Evolutionary conservation across 2,113 vertebrate genomes (phyloP), one percentile per base, ranked within the genome.

Genomic region (Silurus meridionalis): DNA sequence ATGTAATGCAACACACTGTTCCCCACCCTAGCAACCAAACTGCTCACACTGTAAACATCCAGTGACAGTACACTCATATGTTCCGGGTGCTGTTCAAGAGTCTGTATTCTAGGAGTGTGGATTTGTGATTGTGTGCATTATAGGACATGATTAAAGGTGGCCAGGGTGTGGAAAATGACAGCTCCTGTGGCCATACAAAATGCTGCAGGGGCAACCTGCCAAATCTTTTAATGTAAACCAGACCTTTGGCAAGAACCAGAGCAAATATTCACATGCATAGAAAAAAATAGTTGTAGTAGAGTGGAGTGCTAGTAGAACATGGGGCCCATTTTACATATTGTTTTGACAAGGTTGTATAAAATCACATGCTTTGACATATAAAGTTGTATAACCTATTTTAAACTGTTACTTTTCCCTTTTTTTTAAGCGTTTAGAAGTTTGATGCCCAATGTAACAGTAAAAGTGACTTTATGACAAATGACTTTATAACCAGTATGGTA

Each of bases 201-300:
- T 87, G 80, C 90, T 78, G 79, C 77, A 81, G 78, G 80, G 90
- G 84, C 85, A 55, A 85, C 17, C 78, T 81, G 91, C 93, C 93
- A 93, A 87, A 86, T 91, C 84, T 52, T 2, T 88, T 94, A 94
- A 95, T 92, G 85, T 87, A 93, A 95, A 93, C 88, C 94, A 95
- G 93, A 93, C 89, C 52, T 87, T 61, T 57, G 64, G 87, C 50
- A 72, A 84, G 91, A 58, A 63, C 83, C 85, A 61, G 82, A 91
- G 87, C 52, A 88, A 89, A 50, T 91, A 67, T 92, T 90, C 82
- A 84, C 64, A 86, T 74, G 89, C 82, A 77, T 82, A 80, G 82
- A 86, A 90, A 85, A 25, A 72, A 71, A 90, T 37, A 84, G 88
- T 86, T 86, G 48, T 37, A 37, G 37, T 37, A 37, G 37, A 37